Evolutionary conservation across 2,888 invertebrate genomes (phyloP).

Genomic region (Microdon myrmicae): DNA sequence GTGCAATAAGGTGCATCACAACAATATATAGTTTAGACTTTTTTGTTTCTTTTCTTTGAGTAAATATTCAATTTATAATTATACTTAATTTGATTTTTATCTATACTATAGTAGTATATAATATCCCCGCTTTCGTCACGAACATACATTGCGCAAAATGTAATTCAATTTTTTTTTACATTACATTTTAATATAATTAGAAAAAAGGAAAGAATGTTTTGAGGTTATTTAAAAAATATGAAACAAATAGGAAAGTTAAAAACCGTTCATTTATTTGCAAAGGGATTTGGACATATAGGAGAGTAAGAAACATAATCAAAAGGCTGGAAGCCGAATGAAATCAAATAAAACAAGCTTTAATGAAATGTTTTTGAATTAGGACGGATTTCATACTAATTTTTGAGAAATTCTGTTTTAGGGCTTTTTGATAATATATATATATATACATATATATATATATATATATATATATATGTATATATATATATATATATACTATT

Average conservation of each 20-base stretch:
- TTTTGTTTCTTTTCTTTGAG: constrained; percentile 13
- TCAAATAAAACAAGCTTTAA: too few relatives aligned
- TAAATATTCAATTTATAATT: constrained; percentile 16
- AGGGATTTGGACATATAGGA: too few relatives aligned
- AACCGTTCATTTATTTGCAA: too few relatives aligned
- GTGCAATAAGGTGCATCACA: constrained; percentile 52
- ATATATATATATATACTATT: too few relatives aligned
- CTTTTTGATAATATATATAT: too few relatives aligned
- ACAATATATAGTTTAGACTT: constrained; percentile 21
- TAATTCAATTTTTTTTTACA: constrained; percentile 10
- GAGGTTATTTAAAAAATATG: background rate
- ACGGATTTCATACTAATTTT: constrained; percentile 49
- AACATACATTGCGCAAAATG: constrained; percentile 18
- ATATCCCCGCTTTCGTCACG: constrained; percentile 30
- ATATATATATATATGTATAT: too few relatives aligned
- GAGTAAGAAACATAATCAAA: too few relatives aligned
- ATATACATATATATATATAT: too few relatives aligned
- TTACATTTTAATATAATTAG: constrained; percentile 5
- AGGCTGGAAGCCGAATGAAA: too few relatives aligned
- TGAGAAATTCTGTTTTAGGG: too few relatives aligned
- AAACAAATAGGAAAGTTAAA: background rate
- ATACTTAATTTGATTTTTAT: constrained; percentile 21
- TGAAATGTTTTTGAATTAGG: constrained; percentile 30
- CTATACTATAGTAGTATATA: constrained; percentile 6
- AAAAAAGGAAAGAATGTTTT: constrained; percentile 10